Percentiles rank a stretch among this genome's conserved stretches.
Conservation (phyloP, 2,888 invertebrate genomes). For the Invenusta paracnida region DNA sequence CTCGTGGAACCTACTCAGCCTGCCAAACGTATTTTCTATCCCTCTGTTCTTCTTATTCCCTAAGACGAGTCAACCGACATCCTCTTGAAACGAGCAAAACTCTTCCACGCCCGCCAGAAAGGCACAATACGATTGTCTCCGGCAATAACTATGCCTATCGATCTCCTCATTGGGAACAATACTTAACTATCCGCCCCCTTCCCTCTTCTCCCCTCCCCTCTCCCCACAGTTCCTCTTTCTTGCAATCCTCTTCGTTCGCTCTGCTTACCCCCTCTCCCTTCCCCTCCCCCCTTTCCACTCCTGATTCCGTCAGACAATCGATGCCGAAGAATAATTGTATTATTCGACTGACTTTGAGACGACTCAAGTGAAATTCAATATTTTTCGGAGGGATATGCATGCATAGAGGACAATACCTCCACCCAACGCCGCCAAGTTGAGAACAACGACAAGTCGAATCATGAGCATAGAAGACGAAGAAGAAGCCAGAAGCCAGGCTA, state of each 20-base stretch:
- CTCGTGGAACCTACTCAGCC: too few species aligned
- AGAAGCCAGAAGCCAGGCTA: too few species aligned
- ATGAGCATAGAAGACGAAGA: too few species aligned
- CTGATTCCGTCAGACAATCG: neutral
- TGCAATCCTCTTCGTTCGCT: too few species aligned
- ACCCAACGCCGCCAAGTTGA: too few species aligned
- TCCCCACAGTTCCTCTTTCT: neutral
- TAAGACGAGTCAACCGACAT: constrained; percentile 6
- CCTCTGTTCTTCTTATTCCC: neutral
- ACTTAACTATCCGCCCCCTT: neutral
- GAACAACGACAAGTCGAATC: too few species aligned
- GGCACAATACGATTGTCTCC: constrained; percentile 26
- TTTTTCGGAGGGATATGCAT: neutral
- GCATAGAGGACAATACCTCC: constrained; percentile 6
- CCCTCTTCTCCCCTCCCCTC: neutral
- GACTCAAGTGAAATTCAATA: constrained; percentile 29
- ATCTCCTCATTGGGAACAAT: constrained; percentile 23
- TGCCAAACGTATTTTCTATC: too few species aligned
- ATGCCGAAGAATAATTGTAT: constrained; percentile 12
- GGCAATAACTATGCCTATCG: constrained; percentile 16
- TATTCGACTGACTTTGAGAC: constrained; percentile 20
- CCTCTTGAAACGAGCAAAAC: neutral
- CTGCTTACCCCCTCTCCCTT: too few species aligned
- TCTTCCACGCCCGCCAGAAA: neutral
- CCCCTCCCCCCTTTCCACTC: neutral